Evolutionary conservation across 2,113 vertebrate genomes (phyloP), one percentile per base, ranked within the genome.

Genomic region (Vidua macroura): DNA sequence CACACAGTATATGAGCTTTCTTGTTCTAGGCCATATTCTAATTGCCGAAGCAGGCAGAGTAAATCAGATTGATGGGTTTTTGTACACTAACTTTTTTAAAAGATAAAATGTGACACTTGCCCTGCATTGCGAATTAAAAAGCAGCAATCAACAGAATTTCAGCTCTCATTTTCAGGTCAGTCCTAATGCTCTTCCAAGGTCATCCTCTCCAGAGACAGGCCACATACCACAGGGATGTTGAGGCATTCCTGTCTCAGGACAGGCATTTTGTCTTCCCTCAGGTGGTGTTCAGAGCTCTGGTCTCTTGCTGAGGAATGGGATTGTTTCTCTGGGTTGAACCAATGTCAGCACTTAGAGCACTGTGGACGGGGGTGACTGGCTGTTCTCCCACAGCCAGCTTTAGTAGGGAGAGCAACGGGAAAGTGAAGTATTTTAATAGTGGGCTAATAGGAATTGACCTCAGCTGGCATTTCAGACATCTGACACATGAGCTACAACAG

Each of bases 201-300:
- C 31, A 51, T 49, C 16, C 20, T 43, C 37, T 69, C 60, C 66
- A 82, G 41, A 60, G 73, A 44, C 2, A 33, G 23, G 8, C 23
- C 21, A 10, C 8, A 13, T 48, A 16, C 17, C 37, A 31, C 1
- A 3, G 39, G 6, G 8, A 2, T 81, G 19, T 30, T 6, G 14
- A 23, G 23, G 11, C 64, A 27, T 59, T 49, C 18, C 23, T 75
- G 51, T 33, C 43, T 63, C 28, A 25, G n/a, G 27, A 49, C 3
- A 3, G 24, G 17, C 15, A 9, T 63, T 69, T 70, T 3, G 6
- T 66, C 23, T 67, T 53, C 56, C 23, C 74, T 82, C 62, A 20
- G 11, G 22, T 22, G 5, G n/a, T 13, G 1, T n/a, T 86, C 3
- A 1, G 51, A 64, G 41, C 41, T 74, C 60, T 4, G 0, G 1